These are phyloP conservation scores for Leptinotarsa juncta DNA, from an alignment of 2,888 invertebrate species.

Conservation along the genomic window DNA sequence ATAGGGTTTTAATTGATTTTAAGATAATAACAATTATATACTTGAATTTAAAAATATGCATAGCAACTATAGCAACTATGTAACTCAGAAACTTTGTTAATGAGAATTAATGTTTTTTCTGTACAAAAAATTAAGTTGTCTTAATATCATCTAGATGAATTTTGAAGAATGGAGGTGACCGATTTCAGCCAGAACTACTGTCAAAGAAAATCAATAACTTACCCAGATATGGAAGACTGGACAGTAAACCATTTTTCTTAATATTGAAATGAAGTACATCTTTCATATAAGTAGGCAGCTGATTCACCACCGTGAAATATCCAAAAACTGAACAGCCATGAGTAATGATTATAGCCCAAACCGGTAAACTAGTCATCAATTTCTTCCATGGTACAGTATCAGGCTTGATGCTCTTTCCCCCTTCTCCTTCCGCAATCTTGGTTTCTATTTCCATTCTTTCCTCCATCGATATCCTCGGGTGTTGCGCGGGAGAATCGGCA, in stretches of 20 bases:
- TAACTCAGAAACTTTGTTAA: too few relatives aligned
- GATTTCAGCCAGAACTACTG: too few relatives aligned
- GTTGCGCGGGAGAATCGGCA: slow-evolving; percentile 84
- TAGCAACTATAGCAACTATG: too few relatives aligned
- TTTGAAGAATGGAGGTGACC: too few relatives aligned
- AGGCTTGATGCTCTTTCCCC: slow-evolving; percentile 59
- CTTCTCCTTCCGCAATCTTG: slow-evolving; percentile 69
- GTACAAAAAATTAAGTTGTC: too few relatives aligned
- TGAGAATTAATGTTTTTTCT: too few relatives aligned
- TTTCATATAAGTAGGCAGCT: slow-evolving; percentile 88
- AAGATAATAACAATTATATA: too few relatives aligned
- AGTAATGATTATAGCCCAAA: slow-evolving; percentile 88
- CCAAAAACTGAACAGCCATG: slow-evolving; percentile 88
- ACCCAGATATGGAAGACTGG: slow-evolving; percentile 87
- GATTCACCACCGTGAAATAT: slow-evolving; percentile 89
- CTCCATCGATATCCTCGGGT: slow-evolving; percentile 81
- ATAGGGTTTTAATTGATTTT: too few relatives aligned
- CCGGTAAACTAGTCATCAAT: slow-evolving; percentile 78
- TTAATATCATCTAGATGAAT: too few relatives aligned
- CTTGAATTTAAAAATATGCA: too few relatives aligned
- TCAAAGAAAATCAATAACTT: slow-evolving; percentile 45
- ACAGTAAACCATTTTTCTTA: slow-evolving; percentile 86
- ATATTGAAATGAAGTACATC: slow-evolving; percentile 81
- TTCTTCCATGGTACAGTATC: slow-evolving; percentile 79
- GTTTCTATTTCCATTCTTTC: slow-evolving; percentile 77